Evolutionary conservation across 2,888 invertebrate species (phyloP), one percentile per base, ranked within the genome.

Genomic region (Hydrotaea cyrtoneurina): DNA sequence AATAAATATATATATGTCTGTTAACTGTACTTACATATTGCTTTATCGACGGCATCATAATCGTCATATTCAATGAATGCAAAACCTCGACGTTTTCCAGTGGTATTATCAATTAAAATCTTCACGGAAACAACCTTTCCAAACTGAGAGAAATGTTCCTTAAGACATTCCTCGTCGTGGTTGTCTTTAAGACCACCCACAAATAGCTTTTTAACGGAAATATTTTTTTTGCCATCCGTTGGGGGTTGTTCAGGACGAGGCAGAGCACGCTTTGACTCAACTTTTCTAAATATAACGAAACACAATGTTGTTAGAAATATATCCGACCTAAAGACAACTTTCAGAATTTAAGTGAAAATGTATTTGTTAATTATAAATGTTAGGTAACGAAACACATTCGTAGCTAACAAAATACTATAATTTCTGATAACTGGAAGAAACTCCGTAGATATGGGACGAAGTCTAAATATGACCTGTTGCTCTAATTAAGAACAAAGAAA

Each of bases 11-110:
- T 19, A 19, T 77, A 17, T 13, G 31, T 4, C 31, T 62, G 0
- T 11, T 8, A 10, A 26, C 50, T 26, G n/a, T 15, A 95, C 97
- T 96, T 94, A 97, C 97, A 94, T 89, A 98, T 97, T 91, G 98
- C 96, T 93, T 98, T 98, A 91, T 99, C 99, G 73, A 99, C 98
- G 0, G 98, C 96, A 93, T 99, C 99, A 91, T 98, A 98, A 92
- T 99, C 99, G 90, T 98, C 98, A 92, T 98, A 99, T 91, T 98
- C 98, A 50, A 99, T 96, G 92, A 99, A 99, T 23, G 97, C 98
- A 92, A 99, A 99, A 3, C 99, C 99, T 85, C 98, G 94, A 88
- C 97, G 97, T 92, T 98, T 98, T 46, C 98, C 98, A 1, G 97
- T 97, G 31, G 96, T 97, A 89, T 98, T 98, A 90, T 98, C 98